Conservation (phyloP, 92 coral and sea anemone species). For the Siderastrea siderea region DNA sequence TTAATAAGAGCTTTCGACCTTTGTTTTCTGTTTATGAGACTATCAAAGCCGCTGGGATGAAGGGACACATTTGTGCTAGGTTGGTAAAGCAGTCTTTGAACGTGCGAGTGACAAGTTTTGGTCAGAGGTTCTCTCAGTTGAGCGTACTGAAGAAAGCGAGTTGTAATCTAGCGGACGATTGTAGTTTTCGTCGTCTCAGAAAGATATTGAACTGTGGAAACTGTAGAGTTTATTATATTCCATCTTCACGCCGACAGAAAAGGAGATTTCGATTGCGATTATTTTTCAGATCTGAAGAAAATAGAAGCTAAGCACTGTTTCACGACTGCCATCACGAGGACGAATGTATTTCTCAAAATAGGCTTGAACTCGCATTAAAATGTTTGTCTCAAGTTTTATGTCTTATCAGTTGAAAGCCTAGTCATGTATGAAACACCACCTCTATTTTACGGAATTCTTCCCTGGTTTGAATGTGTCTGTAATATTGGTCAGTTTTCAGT, state of each 20-base stretch:
- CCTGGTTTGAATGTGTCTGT: too few species aligned
- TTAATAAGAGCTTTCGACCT: background rate
- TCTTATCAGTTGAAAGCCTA: too few species aligned
- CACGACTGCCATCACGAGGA: background rate
- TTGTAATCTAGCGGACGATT: background rate
- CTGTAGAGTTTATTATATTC: background rate
- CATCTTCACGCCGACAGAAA: conserved; percentile 6
- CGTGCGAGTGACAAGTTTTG: background rate
- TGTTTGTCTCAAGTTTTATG: too few species aligned
- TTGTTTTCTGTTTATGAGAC: background rate
- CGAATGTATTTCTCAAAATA: background rate
- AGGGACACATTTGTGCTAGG: background rate
- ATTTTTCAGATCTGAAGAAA: too few species aligned
- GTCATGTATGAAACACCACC: too few species aligned
- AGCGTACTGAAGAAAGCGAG: background rate
- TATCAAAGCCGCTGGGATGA: background rate
- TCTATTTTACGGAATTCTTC: too few species aligned
- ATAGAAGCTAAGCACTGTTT: background rate
- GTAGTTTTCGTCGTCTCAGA: background rate
- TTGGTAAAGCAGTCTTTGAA: background rate
- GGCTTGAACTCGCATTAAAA: background rate
- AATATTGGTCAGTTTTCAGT: too few species aligned
- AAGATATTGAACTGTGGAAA: background rate
- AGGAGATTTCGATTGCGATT: background rate
- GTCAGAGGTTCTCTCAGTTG: too few species aligned